phyloP scores from a whole-genome alignment of 2,888 invertebrate species.

The Lasioglossum zephyrum region DNA sequence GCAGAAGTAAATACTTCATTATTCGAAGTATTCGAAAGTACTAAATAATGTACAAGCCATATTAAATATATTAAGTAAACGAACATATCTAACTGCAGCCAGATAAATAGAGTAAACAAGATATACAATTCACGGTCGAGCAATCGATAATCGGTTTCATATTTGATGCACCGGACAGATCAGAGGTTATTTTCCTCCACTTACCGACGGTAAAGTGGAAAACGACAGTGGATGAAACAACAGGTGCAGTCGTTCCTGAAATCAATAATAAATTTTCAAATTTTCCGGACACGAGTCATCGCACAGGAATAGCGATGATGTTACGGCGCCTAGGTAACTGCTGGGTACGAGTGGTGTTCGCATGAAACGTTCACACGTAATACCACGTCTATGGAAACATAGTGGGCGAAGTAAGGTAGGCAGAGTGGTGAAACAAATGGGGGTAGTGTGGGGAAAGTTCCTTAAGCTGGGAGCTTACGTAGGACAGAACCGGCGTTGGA shows the following conservation, averaged over 20 bases:
- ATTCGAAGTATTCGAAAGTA: not conserved
- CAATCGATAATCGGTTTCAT: not conserved
- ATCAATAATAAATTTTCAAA: slow-evolving; percentile 1
- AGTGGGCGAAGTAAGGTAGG: not conserved
- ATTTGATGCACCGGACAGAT: not conserved
- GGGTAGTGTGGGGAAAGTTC: not conserved
- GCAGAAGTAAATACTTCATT: not conserved
- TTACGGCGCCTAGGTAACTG: not conserved
- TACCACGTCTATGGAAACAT: not conserved
- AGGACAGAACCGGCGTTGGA: not conserved
- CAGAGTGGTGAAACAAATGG: slow-evolving; percentile 13
- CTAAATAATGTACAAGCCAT: not conserved
- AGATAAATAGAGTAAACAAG: not conserved
- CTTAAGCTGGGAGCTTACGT: slow-evolving; percentile 12
- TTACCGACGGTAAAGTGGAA: not conserved
- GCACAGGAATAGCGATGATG: not conserved
- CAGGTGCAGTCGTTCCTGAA: not conserved
- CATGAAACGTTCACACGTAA: not conserved
- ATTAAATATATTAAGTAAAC: not conserved
- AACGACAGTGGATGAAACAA: not conserved
- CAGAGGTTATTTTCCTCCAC: not conserved
- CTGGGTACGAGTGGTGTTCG: not conserved
- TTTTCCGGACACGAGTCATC: not conserved
- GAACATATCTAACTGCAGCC: not conserved
- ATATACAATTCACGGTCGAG: not conserved